These are phyloP conservation scores for Amblyopsis hoosieri DNA, from an alignment of 2,797 vertebrate species.

Conservation along the genomic window DNA sequence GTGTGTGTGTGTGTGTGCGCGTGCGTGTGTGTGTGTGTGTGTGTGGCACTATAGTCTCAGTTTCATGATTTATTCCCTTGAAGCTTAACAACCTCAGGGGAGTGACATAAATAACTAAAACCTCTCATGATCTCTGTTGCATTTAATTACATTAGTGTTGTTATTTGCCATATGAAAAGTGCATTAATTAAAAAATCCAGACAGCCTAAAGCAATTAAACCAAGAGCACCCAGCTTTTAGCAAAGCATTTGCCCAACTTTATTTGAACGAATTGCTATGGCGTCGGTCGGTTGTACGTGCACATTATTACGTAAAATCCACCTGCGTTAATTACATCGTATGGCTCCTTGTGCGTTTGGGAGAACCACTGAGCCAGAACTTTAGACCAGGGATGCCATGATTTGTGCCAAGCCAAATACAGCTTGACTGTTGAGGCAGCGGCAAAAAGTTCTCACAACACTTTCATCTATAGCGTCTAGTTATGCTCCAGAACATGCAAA, in stretches of 20 bases:
- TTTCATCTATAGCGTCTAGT: slow-evolving; percentile 43
- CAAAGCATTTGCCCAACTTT: not conserved
- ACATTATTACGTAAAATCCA: no score
- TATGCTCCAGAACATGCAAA: slow-evolving; percentile 41
- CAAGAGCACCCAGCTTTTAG: slow-evolving; percentile 13
- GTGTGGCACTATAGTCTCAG: slow-evolving; percentile 23
- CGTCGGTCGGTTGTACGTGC: no score
- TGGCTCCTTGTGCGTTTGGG: no score
- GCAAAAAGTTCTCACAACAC: slow-evolving; percentile 18
- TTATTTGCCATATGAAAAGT: slow-evolving; percentile 40
- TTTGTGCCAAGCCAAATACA: no score
- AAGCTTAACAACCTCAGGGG: slow-evolving; percentile 30
- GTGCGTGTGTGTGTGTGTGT: slow-evolving; percentile 7
- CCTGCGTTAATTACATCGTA: no score
- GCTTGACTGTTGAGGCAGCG: slow-evolving; percentile 19
- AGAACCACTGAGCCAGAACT: no score
- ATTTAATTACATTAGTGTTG: slow-evolving; percentile 43
- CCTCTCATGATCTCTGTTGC: slow-evolving; percentile 31
- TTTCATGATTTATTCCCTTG: slow-evolving; percentile 47
- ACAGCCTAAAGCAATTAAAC: slow-evolving; percentile 8
- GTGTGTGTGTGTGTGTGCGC: slow-evolving; percentile 7
- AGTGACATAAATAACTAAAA: slow-evolving; percentile 43
- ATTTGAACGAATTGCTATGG: not conserved
- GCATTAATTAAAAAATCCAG: slow-evolving; percentile 37
- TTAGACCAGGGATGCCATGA: not conserved